Percentiles rank a stretch among this genome's conserved stretches.
Conservation (phyloP, 2,797 vertebrate genomes). For the Acrossocheilus wenchowensis region DNA sequence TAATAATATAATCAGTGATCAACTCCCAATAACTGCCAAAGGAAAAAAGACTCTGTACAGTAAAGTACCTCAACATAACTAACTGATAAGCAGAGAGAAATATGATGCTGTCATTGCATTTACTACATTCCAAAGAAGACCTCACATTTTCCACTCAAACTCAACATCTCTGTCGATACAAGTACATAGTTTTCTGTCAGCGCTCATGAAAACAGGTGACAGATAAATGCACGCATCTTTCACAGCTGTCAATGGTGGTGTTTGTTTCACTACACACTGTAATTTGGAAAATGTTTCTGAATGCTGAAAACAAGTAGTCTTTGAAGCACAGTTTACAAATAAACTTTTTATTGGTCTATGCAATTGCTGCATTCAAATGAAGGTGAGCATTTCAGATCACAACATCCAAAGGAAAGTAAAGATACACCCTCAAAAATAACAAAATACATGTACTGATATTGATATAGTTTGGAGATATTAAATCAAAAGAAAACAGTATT, state of each 20-base stretch:
- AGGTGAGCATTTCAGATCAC: slow-evolving; percentile 17
- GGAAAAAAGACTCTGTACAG: slow-evolving; percentile 12
- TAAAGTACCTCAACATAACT: slow-evolving; percentile 9
- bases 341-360: slow-evolving; percentile 42
- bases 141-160: neutral
- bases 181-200: neutral
- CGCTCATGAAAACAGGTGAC: neutral
- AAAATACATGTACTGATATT: neutral
- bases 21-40: slow-evolving; percentile 7
- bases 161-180: neutral
- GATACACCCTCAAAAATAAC: slow-evolving; percentile 5
- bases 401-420: slow-evolving; percentile 12
- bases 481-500: slow-evolving; percentile 76
- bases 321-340: slow-evolving; percentile 25
- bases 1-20: neutral
- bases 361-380: slow-evolving; percentile 18
- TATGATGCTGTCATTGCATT: neutral
- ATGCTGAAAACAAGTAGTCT: neutral
- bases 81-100: neutral
- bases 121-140: neutral
- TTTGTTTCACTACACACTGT: neutral
- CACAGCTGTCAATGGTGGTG: neutral
- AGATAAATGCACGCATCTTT: neutral
- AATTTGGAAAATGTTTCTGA: neutral
- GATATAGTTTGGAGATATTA: slow-evolving; percentile 63